Conservation (phyloP, 2,888 invertebrate genomes). For the Lasioglossum zephyrum region DNA sequence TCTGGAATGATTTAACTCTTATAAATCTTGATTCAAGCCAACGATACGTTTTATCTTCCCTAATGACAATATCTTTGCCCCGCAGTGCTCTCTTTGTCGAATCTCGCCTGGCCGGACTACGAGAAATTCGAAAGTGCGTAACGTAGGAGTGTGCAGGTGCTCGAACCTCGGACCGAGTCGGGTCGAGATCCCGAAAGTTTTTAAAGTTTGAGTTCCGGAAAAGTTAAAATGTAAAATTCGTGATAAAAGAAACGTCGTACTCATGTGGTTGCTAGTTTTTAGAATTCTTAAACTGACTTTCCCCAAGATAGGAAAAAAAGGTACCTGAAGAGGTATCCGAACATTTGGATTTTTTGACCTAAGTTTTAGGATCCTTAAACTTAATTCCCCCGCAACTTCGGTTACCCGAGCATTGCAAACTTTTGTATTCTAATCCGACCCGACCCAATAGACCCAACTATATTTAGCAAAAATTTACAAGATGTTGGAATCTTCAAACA, state of each 20-base stretch:
- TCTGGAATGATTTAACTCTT: conserved; percentile 24
- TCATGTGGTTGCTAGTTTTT: not conserved
- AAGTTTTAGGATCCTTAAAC: no score
- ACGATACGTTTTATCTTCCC: not conserved
- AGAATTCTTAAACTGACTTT: not conserved
- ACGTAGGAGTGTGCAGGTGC: not conserved
- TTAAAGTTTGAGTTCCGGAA: not conserved
- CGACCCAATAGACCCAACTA: no score
- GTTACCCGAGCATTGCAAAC: no score
- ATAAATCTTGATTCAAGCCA: conserved; percentile 24
- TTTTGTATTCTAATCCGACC: no score
- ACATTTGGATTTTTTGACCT: no score
- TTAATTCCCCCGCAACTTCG: no score
- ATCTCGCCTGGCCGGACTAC: not conserved
- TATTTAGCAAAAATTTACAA: no score
- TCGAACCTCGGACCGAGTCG: not conserved
- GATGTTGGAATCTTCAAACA: no score
- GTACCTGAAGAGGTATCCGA: no score
- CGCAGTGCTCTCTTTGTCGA: not conserved
- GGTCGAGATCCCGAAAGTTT: not conserved
- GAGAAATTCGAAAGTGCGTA: not conserved
- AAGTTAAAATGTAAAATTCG: not conserved
- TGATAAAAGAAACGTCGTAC: not conserved
- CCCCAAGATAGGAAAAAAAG: no score
- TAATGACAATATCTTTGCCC: not conserved